These are phyloP conservation scores for Porites lutea DNA, from an alignment of 64 coral and sea anemone genomes.

Conservation along the genomic window DNA sequence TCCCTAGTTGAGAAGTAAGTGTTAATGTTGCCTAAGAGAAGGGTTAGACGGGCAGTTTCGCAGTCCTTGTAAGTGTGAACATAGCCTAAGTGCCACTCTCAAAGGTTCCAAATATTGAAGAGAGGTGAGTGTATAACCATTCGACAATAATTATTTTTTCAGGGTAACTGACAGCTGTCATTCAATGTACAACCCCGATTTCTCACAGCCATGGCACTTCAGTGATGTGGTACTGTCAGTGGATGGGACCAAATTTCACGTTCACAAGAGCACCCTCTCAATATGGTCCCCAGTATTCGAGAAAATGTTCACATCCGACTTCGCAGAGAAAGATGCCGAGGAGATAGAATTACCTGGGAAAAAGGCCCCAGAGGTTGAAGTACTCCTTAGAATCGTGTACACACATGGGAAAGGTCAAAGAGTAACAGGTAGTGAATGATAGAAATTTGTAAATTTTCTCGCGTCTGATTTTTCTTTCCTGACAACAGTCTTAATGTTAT, in stretches of 20 bases:
- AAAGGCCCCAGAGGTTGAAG: conserved; percentile 43
- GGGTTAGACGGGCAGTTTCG: too few relatives aligned
- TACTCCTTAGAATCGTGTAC: conserved; percentile 51
- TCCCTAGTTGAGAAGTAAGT: too few relatives aligned
- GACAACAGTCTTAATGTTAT: too few relatives aligned
- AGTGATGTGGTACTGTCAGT: conserved; percentile 66
- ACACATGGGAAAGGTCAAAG: background rate
- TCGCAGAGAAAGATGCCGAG: conserved; percentile 51
- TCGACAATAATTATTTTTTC: background rate
- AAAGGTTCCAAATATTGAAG: too few relatives aligned
- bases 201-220: conserved; percentile 73
- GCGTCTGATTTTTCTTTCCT: too few relatives aligned
- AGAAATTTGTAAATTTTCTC: background rate
- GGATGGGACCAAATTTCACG: conserved; percentile 61
- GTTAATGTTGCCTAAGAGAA: too few relatives aligned
- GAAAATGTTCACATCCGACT: conserved; percentile 73
- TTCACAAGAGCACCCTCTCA: conserved; percentile 67
- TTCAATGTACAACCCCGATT: conserved; percentile 31
- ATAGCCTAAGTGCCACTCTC: too few relatives aligned
- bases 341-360: conserved; percentile 68
- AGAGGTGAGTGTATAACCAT: too few relatives aligned
- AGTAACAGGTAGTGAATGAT: conserved; percentile 10
- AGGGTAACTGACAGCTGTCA: background rate
- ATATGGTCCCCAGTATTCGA: conserved; percentile 80
- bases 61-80: too few relatives aligned